A percentile compares a stretch with the other conserved stretches of the same genome.
Evolutionary conservation across 2,113 vertebrate genomes (phyloP).

Genomic region (Dermatemys mawii): DNA sequence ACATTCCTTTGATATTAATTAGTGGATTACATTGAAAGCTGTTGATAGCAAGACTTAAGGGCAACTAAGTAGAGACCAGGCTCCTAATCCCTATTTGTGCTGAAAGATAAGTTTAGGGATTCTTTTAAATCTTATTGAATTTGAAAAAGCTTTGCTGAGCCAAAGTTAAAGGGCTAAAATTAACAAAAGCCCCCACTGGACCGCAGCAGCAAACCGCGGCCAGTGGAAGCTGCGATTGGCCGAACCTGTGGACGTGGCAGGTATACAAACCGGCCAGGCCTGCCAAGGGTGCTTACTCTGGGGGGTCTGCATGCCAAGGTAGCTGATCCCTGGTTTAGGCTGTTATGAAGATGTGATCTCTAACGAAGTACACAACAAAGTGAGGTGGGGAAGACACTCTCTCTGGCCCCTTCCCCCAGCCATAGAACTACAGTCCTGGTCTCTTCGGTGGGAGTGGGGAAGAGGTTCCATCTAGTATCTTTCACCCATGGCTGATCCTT

Average conservation of each 20-base stretch:
- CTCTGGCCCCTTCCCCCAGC: neutral
- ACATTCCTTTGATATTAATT: neutral
- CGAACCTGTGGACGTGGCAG: no score
- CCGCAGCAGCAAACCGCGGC: no score
- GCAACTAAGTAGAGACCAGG: neutral
- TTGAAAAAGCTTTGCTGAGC: neutral
- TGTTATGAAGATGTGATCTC: neutral
- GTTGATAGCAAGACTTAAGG: neutral
- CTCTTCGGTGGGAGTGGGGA: neutral
- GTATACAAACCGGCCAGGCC: no score
- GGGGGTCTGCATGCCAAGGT: no score
- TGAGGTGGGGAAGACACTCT: neutral
- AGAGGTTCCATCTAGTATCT: neutral
- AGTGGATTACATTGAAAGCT: neutral
- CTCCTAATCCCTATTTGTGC: rapidly evolving
- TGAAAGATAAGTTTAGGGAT: neutral
- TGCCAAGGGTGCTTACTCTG: no score
- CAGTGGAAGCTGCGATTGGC: no score
- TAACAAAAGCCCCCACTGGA: no score
- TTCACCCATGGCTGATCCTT: neutral
- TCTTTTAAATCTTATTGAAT: neutral
- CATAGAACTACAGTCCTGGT: neutral
- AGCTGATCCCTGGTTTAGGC: no score
- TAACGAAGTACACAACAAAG: neutral
- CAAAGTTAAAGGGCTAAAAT: neutral